These are phyloP conservation scores for Paramacrobiotus metropolitanus DNA, from an alignment of 1,140 invertebrate genomes.

Conservation along the genomic window DNA sequence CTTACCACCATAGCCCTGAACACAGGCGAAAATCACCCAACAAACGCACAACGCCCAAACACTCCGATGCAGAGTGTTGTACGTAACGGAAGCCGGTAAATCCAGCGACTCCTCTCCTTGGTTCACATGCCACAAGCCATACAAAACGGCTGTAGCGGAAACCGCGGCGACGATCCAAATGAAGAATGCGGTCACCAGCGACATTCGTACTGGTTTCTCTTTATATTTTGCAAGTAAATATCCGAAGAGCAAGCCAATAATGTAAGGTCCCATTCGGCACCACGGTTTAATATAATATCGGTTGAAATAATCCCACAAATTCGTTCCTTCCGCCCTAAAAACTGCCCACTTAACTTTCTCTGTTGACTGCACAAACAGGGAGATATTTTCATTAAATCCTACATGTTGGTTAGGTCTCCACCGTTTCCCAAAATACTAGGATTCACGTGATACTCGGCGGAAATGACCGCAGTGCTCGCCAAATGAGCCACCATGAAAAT, in stretches of 20 bases:
- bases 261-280: constrained; percentile 27
- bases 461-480: background rate
- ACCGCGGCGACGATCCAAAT: constrained; percentile 9
- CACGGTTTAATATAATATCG: constrained; percentile 57
- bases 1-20: constrained; percentile 4
- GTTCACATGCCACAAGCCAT: constrained; percentile 10
- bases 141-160: constrained; percentile 1
- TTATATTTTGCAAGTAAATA: constrained; percentile 18
- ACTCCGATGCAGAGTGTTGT: constrained; percentile 9
- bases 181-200: background rate
- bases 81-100: constrained; percentile 6
- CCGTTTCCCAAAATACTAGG: background rate
- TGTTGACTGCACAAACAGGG: no score
- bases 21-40: constrained; percentile 6
- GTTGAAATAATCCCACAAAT: constrained; percentile 41
- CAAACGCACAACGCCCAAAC: constrained; percentile 10
- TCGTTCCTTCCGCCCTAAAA: no score
- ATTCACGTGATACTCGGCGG: background rate
- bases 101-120: constrained; percentile 4
- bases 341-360: no score
- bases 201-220: constrained; percentile 8
- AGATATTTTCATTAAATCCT: no score
- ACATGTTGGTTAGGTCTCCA: no score
- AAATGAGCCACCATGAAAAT: background rate
- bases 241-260: constrained; percentile 27